Base-by-base conservation (phyloP, 2,113 vertebrate species). In the Callipepla californica region DNA sequence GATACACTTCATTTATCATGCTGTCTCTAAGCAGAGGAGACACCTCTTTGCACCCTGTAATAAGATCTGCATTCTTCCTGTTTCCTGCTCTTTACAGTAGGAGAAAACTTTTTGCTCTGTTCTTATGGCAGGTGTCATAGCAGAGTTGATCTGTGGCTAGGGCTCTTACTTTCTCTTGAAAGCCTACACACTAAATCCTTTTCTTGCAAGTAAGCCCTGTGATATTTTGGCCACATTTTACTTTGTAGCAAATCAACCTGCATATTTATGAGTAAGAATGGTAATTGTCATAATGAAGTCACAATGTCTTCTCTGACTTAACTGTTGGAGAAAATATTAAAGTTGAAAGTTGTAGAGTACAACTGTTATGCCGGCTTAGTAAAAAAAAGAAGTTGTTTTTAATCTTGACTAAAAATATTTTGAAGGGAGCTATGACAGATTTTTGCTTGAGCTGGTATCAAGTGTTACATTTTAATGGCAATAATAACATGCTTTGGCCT, bases 151-250 rank as follows among this genome's bases (percentile, higher is more conserved):
- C 57, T 67, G 36, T 42, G 34, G 14, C 16, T 58, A 42, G 50
- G 20, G 7, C 28, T 70, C 8, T 40, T 26, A 25, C 6, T 58
- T 80, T 45, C 73, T 78, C 32, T 16, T 61, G 4, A 5, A 65
- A 34, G 23, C 47, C 74, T 61, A 7, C 36, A 4, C 1, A 2
- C 21, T 74, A 42, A 38, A 4, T 48, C 6, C 50, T 62, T 13
- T 61, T 89, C 73, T 51, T 36, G 12, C 4, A 6, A 9, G 17
- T 38, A 38, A 16, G 8, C 65, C 80, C 65, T 34, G 55, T 19
- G 19, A 25, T 32, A 1, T 1, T 57, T 67, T 51, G 50, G 12
- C 22, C 0, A 0, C 28, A 11, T 51, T 73, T 51, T 77, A 73
- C 38, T 48, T 63, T 63, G 36, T 62, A 58, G 44, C 2, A 77